Evolutionary conservation across 1,140 invertebrate species (phyloP).

Genomic region (Anoplophora glabripennis): DNA sequence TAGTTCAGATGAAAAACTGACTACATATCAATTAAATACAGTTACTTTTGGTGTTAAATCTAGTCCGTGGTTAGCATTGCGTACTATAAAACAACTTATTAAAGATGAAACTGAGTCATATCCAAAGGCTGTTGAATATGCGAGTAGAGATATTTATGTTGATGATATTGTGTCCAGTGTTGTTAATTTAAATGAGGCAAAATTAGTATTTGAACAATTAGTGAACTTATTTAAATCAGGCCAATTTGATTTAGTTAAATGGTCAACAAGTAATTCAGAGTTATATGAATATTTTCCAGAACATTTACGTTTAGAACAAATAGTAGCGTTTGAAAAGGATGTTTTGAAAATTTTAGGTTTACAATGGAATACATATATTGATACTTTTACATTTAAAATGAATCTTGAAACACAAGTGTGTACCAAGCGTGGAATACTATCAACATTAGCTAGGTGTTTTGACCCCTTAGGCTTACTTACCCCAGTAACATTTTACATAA

Average conservation of each 20-base stretch:
- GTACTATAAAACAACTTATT: conserved; percentile 4
- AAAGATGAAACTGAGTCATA: not conserved
- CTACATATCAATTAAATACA: conserved; percentile 26
- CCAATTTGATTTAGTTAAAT: conserved; percentile 12
- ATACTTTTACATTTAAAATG: no score
- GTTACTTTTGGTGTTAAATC: conserved; percentile 32
- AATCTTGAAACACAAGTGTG: no score
- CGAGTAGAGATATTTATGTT: conserved; percentile 10
- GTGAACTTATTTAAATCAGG: not conserved
- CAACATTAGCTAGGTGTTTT: no score
- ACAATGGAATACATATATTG: no score
- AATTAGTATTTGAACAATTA: not conserved
- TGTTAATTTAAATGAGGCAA: not conserved
- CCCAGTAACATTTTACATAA: no score
- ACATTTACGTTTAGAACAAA: no score
- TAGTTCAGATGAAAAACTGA: not conserved
- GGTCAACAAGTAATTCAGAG: not conserved
- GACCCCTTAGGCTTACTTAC: no score
- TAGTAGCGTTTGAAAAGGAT: no score
- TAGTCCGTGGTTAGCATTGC: conserved; percentile 30
- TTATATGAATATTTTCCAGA: no score
- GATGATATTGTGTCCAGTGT: conserved; percentile 15
- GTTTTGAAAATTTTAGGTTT: no score
- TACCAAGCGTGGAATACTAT: no score
- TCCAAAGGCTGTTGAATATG: conserved; percentile 13